A percentile compares a stretch with the other conserved stretches of the same genome.
Conservation (phyloP, 2,888 invertebrate species). For the Drosophila anomalata region DNA sequence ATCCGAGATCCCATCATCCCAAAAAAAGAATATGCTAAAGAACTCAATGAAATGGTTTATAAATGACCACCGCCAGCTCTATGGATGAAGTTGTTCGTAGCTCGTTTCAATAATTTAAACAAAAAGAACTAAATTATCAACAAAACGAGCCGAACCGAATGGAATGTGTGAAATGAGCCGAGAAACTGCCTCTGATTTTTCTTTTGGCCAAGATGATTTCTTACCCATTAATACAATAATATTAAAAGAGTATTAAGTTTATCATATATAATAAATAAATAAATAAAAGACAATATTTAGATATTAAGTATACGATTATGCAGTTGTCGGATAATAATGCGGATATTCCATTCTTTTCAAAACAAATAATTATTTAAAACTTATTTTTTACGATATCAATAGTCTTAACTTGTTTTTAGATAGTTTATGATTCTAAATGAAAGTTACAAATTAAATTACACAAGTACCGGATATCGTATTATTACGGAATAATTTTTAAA, state of each 20-base stretch:
- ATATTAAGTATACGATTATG: too few species aligned
- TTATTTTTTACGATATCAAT: background rate
- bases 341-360: too few species aligned
- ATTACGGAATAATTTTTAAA: too few species aligned
- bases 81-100: conserved; percentile 49
- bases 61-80: conserved; percentile 66
- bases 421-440: too few species aligned
- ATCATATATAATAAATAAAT: too few species aligned
- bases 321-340: too few species aligned
- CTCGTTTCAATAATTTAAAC: conserved; percentile 73
- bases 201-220: conserved; percentile 12
- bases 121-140: conserved; percentile 37
- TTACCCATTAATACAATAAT: background rate
- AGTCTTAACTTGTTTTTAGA: too few species aligned
- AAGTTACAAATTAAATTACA: too few species aligned
- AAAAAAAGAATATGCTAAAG: background rate
- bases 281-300: too few species aligned
- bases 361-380: background rate
- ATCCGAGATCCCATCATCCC: background rate
- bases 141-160: conserved; percentile 17
- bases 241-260: background rate
- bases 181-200: conserved; percentile 49
- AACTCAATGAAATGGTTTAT: conserved; percentile 68
- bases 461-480: too few species aligned
- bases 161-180: conserved; percentile 65